A percentile compares a stretch with the other conserved stretches of the same genome.
These are phyloP conservation scores for Torymus auratus DNA, from an alignment of 2,888 invertebrate species.

Conservation along the genomic window DNA sequence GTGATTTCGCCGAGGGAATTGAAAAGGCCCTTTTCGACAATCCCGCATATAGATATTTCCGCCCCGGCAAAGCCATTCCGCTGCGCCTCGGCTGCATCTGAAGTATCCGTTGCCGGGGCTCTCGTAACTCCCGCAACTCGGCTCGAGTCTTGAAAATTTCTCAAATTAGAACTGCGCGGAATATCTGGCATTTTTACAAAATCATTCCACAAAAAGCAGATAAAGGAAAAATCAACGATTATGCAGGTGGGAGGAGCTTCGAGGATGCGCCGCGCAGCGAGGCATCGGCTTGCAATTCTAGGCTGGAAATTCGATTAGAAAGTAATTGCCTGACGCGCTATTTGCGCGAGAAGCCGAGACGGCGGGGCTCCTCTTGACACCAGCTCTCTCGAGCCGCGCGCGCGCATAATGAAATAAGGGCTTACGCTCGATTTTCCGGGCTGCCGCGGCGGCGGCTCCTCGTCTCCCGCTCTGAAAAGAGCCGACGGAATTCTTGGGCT, in stretches of 20 bases:
- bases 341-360: conserved; percentile 19
- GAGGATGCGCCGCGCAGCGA: neutral
- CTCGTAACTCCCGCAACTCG: neutral
- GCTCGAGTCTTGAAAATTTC: neutral
- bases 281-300: conserved; percentile 12
- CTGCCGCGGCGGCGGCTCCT: no score
- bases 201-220: no score
- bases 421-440: conserved; percentile 43
- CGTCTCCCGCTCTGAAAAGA: neutral
- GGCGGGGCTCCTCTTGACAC: conserved; percentile 22
- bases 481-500: neutral
- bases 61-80: neutral
- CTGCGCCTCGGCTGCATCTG: neutral
- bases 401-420: conserved; percentile 44
- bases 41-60: neutral
- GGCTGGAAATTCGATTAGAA: conserved; percentile 40
- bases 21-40: conserved; percentile 40
- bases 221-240: no score
- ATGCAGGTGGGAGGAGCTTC: neutral
- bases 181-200: neutral
- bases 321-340: conserved; percentile 42
- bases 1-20: conserved; percentile 27
- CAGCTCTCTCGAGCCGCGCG: neutral
- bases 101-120: conserved; percentile 4
- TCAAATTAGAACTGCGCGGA: neutral